Evolutionary conservation across 2,888 invertebrate genomes (phyloP).

Genomic region (Chesias legatella): DNA sequence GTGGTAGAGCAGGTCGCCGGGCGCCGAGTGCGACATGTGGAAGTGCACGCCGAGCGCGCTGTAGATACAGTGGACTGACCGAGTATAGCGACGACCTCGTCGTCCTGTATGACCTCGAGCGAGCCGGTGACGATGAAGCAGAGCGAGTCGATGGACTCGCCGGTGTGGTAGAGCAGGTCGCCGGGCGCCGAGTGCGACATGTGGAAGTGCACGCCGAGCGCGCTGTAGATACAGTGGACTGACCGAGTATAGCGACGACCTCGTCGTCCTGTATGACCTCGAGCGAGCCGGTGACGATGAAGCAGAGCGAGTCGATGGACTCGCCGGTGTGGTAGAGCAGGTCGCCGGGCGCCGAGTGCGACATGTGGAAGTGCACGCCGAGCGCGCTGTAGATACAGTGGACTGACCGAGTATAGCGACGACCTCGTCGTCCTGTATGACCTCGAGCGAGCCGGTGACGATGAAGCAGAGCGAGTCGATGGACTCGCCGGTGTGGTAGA

Average conservation of each 20-base stretch:
- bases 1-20: constrained; percentile 98
- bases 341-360: constrained; percentile 98
- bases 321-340: constrained; percentile 99
- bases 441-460: constrained; percentile 98
- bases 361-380: constrained; percentile 98
- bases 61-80: constrained; percentile 83
- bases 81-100: constrained; percentile 99
- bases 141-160: constrained; percentile 98
- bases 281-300: constrained; percentile 98
- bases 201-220: constrained; percentile 97
- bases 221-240: constrained; percentile 81
- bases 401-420: constrained; percentile 95
- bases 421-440: constrained; percentile 99
- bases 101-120: constrained; percentile 99
- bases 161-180: constrained; percentile 99
- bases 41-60: constrained; percentile 98
- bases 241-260: constrained; percentile 98
- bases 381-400: constrained; percentile 80
- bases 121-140: constrained; percentile 99
- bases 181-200: constrained; percentile 99
- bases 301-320: constrained; percentile 98
- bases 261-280: constrained; percentile 99
- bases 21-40: constrained; percentile 98
- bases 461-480: constrained; percentile 99
- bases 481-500: constrained; percentile 99